These are phyloP conservation scores for Pelodiscus sinensis DNA, from an alignment of 2,113 vertebrate species.

Conservation along the genomic window DNA sequence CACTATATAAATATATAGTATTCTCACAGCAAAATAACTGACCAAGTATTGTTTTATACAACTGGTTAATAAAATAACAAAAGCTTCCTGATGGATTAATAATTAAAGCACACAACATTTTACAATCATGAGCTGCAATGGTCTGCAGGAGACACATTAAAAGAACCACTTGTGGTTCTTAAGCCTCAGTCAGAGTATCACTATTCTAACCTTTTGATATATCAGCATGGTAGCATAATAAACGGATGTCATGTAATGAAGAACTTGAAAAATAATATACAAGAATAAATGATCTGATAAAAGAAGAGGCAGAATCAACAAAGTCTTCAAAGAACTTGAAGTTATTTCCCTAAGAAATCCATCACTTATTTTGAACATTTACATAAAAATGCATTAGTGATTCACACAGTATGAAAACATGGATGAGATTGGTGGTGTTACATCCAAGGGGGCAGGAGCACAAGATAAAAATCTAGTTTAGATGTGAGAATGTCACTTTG, in stretches of 20 bases:
- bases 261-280: neutral
- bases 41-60: neutral
- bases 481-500: neutral
- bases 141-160: neutral
- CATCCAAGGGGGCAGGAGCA: neutral
- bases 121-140: neutral
- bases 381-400: neutral
- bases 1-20: neutral
- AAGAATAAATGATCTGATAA: neutral
- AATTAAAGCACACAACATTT: neutral
- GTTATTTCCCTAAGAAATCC: neutral
- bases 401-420: neutral
- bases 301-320: neutral
- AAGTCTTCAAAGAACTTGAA: neutral
- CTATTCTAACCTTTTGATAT: neutral
- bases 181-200: neutral
- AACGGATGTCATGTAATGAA: neutral
- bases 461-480: neutral
- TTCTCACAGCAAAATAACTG: neutral
- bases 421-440: neutral
- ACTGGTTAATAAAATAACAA: neutral
- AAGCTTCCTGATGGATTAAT: neutral
- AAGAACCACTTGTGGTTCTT: neutral
- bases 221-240: neutral
- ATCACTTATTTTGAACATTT: neutral